Evolutionary conservation across 2,113 vertebrate species (phyloP), one percentile per base, ranked within the genome.

Genomic region (Gyps fulvus): DNA sequence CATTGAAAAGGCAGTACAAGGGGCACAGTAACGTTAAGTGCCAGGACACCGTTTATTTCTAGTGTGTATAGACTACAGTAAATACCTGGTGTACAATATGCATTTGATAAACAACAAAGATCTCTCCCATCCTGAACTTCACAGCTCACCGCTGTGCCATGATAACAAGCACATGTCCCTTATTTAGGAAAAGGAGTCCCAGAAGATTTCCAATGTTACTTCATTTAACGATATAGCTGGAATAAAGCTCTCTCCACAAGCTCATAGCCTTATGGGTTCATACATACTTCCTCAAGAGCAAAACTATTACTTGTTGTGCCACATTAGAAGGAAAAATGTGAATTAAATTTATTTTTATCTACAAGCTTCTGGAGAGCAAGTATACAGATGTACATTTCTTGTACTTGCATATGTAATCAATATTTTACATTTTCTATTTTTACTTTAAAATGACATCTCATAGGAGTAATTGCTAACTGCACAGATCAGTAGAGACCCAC

Each of bases 381-480:
- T 67, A 79, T 63, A 89, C 73, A 89, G 36, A 79, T 89, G 65
- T 82, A 95, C 45, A 82, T 34, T 83, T 92, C 83, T 88, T 93
- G 66, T 92, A 86, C 90, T 83, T 86, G 71, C 92, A 69, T 80
- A 61, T 45, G 34, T 79, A 87, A 94, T 94, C 78, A 95, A 73
- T 96, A 96, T 61, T 90, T 88, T 40, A 87, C 18, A 76, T 87
- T 87, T 97, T 82, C 47, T 84, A 57, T 43, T 91, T 94, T 95
- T 72, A 85, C 36, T 80, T 59, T 49, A 92, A 91, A 76, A 79
- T 76, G 77, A 74, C 62, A 85, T 62, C 36, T 96, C 58, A 67
- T 9, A 61, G 66, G 20, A 94, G n/a, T 61, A 88, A 91, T n/a
- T 76, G 67, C 62, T 83, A 96, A 90, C 58, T 72, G 62, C 54